Evolutionary conservation across 2,888 invertebrate species (phyloP).

Genomic region (Patella ulyssiponensis): DNA sequence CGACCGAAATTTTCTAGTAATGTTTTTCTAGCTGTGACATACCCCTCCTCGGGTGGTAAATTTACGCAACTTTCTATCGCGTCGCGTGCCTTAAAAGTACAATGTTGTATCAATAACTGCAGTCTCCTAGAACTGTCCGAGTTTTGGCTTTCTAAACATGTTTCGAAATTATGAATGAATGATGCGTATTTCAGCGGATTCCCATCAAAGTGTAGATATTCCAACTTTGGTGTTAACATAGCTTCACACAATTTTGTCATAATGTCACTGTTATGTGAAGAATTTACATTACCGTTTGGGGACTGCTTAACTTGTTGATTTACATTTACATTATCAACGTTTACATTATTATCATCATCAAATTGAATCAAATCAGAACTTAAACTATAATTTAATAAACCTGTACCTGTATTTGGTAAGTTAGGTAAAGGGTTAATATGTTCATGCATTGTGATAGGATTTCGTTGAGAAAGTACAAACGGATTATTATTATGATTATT

Average conservation of each 20-base stretch:
- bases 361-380: neutral
- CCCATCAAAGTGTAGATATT: no score
- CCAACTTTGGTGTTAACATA: neutral
- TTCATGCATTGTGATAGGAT: no score
- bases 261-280: neutral
- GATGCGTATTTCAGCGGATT: no score
- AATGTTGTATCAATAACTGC: neutral
- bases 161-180: no score
- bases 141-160: no score
- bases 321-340: neutral
- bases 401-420: neutral
- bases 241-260: neutral
- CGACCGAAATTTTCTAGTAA: no score
- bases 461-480: no score
- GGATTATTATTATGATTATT: no score
- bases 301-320: neutral
- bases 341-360: neutral
- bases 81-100: neutral
- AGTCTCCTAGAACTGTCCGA: no score
- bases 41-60: neutral
- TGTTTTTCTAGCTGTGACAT: neutral
- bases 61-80: neutral
- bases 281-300: neutral
- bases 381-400: neutral
- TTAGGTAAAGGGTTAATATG: neutral